Conservation (phyloP, 2,888 invertebrate genomes). For the Bursaphelenchus okinawaensis region DNA sequence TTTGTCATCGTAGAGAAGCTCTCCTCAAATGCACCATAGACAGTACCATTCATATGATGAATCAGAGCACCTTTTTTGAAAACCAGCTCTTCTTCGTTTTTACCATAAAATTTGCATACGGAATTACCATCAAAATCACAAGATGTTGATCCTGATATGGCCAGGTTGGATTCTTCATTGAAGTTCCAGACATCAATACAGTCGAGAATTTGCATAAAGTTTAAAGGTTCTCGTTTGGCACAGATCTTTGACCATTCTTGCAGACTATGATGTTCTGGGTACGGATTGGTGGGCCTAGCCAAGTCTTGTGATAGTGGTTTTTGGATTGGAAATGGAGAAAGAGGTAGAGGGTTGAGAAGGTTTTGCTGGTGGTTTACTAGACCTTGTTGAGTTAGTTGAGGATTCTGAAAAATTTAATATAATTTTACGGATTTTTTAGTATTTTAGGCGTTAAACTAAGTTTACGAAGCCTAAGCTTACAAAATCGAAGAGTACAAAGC, state of each 20-base stretch:
- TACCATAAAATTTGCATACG: slow-evolving; percentile 15
- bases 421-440: no score
- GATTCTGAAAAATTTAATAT: no score
- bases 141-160: not conserved
- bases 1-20: slow-evolving; percentile 14
- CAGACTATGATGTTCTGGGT: not conserved
- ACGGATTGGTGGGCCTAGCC: not conserved
- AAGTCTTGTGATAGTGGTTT: not conserved
- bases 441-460: no score
- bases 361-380: no score
- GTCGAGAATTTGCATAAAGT: not conserved
- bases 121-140: not conserved
- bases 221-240: not conserved
- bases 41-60: not conserved
- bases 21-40: slow-evolving; percentile 15
- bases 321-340: no score
- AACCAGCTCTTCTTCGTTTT: slow-evolving; percentile 9
- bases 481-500: no score
- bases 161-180: not conserved
- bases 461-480: no score
- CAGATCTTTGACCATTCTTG: not conserved
- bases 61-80: slow-evolving; percentile 14
- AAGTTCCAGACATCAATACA: not conserved
- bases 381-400: no score
- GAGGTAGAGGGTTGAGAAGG: no score